Base-by-base conservation (phyloP, 2,797 vertebrate genomes). In the Syngnathus rostellatus region DNA sequence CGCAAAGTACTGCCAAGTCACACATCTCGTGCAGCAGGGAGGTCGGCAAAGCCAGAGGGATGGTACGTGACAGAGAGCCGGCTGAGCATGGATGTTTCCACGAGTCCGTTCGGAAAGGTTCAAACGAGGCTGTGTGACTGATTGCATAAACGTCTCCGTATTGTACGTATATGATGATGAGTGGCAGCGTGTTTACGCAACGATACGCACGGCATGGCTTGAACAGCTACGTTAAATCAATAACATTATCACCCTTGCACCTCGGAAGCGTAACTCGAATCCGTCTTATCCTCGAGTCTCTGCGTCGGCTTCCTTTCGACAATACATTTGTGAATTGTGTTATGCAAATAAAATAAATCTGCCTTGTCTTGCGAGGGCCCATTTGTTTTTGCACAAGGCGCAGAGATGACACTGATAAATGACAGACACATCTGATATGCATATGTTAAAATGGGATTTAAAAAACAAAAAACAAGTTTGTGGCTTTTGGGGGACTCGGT, bases 51-150 rank as follows among this genome's bases (percentile, higher is more conserved):
- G 80, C 88, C 81, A 65, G 76, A 78, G 82, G 83, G 84, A 87
- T 79, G 78, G 74, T 90, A 90, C 88, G 89, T 91, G 91, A 91
- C 87, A 83, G 78, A 83, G 80, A 80, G 74, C 88, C 88, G 81
- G 82, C 79, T 67, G 57, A 62, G 70, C 65, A 69, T 71, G 62
- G 64, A 54, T 40, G 64, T 70, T 68, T 71, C 67, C 67, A 62
- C 19, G 40, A 62, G 41, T 62, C 14, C 10, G 60, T 62, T 45
- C 25, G 41, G 60, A 12, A 31, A 16, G 23, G 41, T 62, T 45
- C 40, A 62, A 45, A 62, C 60, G 5, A 21, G 21, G 40, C 60
- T 21, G 41, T 25, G 60, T 45, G 39, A 62, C 68, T 38, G 55
- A 31, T 60, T 65, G 53, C 64, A 61, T 72, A 58, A 62, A 63